Evolutionary conservation across 1,140 invertebrate genomes (phyloP).

Genomic region (Drosophila ironensis): DNA sequence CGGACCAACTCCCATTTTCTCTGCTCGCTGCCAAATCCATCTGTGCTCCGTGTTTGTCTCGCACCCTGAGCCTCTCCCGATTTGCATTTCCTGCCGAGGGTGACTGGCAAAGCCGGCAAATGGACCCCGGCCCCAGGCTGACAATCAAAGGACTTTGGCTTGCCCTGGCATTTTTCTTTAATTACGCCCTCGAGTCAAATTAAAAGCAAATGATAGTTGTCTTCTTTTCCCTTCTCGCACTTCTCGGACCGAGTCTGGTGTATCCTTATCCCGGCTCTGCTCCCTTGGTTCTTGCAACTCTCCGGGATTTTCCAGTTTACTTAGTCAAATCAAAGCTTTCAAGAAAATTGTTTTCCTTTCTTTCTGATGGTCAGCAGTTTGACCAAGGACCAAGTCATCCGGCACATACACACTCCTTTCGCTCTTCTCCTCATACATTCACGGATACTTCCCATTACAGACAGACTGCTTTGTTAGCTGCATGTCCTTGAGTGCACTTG

Average conservation of each 20-base stretch:
- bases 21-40: conserved; percentile 27
- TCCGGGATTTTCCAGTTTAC: conserved; percentile 62
- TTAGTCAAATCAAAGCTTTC: conserved; percentile 78
- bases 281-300: conserved; percentile 29
- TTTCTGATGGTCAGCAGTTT: conserved; percentile 36
- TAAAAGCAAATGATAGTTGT: conserved; percentile 74
- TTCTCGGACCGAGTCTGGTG: conserved; percentile 11
- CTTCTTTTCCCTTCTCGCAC: conserved; percentile 7
- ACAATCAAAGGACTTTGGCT: conserved; percentile 74
- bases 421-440: background rate
- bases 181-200: conserved; percentile 76
- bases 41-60: conserved; percentile 44
- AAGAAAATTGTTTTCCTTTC: conserved; percentile 70
- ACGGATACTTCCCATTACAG: conserved; percentile 7
- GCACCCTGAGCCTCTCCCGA: conserved; percentile 18
- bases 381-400: conserved; percentile 23
- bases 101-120: conserved; percentile 5
- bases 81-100: conserved; percentile 54
- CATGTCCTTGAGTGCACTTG: conserved; percentile 43
- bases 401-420: background rate
- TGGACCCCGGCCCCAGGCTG: conserved; percentile 22
- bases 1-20: conserved; percentile 1
- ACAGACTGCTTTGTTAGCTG: conserved; percentile 33
- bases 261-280: conserved; percentile 9
- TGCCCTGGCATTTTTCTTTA: conserved; percentile 73